Percentiles rank a stretch among this genome's conserved stretches.
Evolutionary conservation across 2,888 invertebrate species (phyloP).

Genomic region (Argyresthia albistria): DNA sequence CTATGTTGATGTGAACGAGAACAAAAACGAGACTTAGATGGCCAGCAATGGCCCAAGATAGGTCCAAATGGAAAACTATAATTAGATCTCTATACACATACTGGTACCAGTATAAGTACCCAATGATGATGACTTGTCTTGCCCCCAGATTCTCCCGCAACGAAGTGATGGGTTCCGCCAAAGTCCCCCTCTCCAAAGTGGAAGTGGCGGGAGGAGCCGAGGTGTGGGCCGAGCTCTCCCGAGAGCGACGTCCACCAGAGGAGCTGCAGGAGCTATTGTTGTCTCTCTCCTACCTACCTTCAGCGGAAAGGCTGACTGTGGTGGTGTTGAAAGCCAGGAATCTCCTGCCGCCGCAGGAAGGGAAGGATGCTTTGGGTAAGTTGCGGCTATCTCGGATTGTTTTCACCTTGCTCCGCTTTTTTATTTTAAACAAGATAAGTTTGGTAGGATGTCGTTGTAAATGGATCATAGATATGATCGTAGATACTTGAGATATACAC

Average conservation of each 20-base stretch:
- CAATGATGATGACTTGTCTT: not conserved
- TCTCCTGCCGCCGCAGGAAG: slow-evolving; percentile 79
- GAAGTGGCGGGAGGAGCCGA: slow-evolving; percentile 84
- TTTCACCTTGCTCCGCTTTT: too few relatives aligned
- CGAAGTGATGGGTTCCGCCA: slow-evolving; percentile 89
- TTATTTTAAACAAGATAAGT: too few relatives aligned
- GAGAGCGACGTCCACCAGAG: slow-evolving; percentile 86
- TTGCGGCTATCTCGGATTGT: not conserved
- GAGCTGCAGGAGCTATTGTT: slow-evolving; percentile 87
- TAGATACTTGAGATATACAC: too few relatives aligned
- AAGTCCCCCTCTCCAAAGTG: slow-evolving; percentile 82
- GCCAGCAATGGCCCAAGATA: too few relatives aligned
- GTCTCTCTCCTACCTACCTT: slow-evolving; percentile 90
- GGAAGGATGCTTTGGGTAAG: slow-evolving; percentile 76
- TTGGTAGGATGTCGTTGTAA: too few relatives aligned
- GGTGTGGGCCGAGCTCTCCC: slow-evolving; percentile 90
- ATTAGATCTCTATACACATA: too few relatives aligned
- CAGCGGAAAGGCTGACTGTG: slow-evolving; percentile 88
- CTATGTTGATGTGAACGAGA: too few relatives aligned
- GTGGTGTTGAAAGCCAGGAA: slow-evolving; percentile 89
- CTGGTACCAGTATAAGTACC: too few relatives aligned
- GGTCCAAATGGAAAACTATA: too few relatives aligned
- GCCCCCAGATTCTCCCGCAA: slow-evolving; percentile 82
- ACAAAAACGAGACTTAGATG: too few relatives aligned
- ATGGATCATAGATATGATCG: too few relatives aligned